phyloP scores from a whole-genome alignment of 2,113 vertebrate genomes.

The Sorex fumeus region DNA sequence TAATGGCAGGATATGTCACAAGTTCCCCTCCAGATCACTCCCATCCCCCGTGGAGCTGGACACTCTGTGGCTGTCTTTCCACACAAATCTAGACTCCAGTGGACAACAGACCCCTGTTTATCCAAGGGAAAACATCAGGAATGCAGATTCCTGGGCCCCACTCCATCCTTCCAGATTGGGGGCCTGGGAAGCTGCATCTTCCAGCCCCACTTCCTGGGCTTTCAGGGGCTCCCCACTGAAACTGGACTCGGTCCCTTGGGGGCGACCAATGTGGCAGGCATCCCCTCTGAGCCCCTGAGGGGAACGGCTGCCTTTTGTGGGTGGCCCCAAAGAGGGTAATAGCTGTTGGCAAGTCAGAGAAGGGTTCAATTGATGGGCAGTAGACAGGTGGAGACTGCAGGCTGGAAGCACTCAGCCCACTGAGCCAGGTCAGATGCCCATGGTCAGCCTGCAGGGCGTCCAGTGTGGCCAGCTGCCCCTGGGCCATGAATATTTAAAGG shows the following conservation, averaged over 20 bases:
- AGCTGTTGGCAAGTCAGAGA: neutral
- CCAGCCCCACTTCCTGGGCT: neutral
- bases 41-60: too few relatives aligned
- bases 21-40: too few relatives aligned
- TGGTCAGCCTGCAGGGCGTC: neutral
- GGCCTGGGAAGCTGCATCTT: neutral
- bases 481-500: constrained; percentile 88
- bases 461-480: neutral
- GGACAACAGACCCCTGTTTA: neutral
- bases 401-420: neutral
- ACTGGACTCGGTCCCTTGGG: too few relatives aligned
- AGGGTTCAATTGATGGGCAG: neutral
- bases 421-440: neutral
- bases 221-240: neutral
- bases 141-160: neutral
- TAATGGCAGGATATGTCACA: neutral
- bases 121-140: neutral
- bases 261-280: too few relatives aligned
- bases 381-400: too few relatives aligned
- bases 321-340: neutral
- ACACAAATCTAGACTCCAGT: neutral
- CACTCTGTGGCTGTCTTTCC: neutral
- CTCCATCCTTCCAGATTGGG: neutral
- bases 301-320: neutral
- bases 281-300: too few relatives aligned